Conservation (phyloP, 1,140 invertebrate genomes). For the Lycorma delicatula region DNA sequence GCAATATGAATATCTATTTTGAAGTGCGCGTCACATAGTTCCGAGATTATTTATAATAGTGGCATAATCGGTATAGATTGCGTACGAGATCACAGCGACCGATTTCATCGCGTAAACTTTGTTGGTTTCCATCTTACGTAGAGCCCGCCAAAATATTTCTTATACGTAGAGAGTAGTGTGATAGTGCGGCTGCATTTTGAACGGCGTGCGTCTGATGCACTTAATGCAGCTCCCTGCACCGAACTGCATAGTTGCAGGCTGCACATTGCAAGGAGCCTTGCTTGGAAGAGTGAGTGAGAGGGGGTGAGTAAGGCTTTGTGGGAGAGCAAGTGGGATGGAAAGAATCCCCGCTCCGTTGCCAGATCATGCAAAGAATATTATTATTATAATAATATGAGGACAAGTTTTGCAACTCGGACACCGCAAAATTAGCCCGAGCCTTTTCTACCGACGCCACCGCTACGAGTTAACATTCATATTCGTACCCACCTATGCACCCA, state of each 20-base stretch:
- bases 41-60: too few relatives aligned
- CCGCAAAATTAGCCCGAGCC: slow-evolving; percentile 4
- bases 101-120: not conserved
- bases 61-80: too few relatives aligned
- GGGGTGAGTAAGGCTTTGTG: not conserved
- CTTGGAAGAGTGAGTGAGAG: slow-evolving; percentile 9
- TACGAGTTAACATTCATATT: too few relatives aligned
- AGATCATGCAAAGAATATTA: slow-evolving; percentile 17
- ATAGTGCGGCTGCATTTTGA: too few relatives aligned
- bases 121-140: not conserved
- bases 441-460: not conserved
- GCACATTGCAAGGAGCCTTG: slow-evolving; percentile 12
- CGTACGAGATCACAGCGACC: too few relatives aligned
- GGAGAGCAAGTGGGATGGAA: not conserved
- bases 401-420: slow-evolving; percentile 10
- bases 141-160: too few relatives aligned
- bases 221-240: slow-evolving; percentile 20
- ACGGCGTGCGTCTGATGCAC: slow-evolving; percentile 18
- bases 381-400: slow-evolving; percentile 19
- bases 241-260: slow-evolving; percentile 16
- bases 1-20: too few relatives aligned
- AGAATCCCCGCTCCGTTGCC: slow-evolving; percentile 5
- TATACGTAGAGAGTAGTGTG: too few relatives aligned
- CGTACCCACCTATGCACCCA: too few relatives aligned
- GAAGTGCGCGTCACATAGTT: too few relatives aligned